Percentiles rank a stretch among this genome's conserved stretches.
These are phyloP conservation scores for Cydia splendana DNA, from an alignment of 1,140 invertebrate species.

Conservation along the genomic window DNA sequence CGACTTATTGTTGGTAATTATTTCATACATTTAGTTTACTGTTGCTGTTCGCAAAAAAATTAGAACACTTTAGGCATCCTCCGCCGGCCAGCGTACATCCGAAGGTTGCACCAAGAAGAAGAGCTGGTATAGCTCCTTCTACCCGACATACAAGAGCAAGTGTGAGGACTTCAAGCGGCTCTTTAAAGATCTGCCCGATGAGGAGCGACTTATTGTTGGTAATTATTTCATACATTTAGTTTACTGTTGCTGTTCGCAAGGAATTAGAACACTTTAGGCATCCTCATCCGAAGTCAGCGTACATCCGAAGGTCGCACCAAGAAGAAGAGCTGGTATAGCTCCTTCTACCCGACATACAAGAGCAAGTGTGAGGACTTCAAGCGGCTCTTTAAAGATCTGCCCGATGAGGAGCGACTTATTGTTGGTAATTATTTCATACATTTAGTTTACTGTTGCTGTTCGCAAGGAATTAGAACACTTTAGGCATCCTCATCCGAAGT, in stretches of 20 bases:
- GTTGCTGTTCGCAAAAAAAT: too few relatives aligned
- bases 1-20: conserved; percentile 94
- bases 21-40: too few relatives aligned
- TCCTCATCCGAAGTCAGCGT: neutral
- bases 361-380: conserved; percentile 95
- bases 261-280: neutral
- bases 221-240: conserved; percentile 77
- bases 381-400: conserved; percentile 94
- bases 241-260: too few relatives aligned
- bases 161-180: conserved; percentile 95
- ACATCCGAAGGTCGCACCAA: conserved; percentile 76
- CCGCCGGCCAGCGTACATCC: conserved; percentile 5
- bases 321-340: conserved; percentile 93
- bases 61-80: neutral
- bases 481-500: neutral
- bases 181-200: conserved; percentile 94
- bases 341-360: conserved; percentile 96
- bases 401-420: conserved; percentile 93
- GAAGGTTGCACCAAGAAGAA: conserved; percentile 85
- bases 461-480: too few relatives aligned
- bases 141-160: conserved; percentile 95
- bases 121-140: conserved; percentile 93
- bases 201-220: conserved; percentile 96
- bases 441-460: too few relatives aligned
- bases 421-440: conserved; percentile 88